A percentile compares a stretch with the other conserved stretches of the same genome.
Evolutionary conservation across 2,797 vertebrate genomes (phyloP).

Genomic region (Chaunax sp.): DNA sequence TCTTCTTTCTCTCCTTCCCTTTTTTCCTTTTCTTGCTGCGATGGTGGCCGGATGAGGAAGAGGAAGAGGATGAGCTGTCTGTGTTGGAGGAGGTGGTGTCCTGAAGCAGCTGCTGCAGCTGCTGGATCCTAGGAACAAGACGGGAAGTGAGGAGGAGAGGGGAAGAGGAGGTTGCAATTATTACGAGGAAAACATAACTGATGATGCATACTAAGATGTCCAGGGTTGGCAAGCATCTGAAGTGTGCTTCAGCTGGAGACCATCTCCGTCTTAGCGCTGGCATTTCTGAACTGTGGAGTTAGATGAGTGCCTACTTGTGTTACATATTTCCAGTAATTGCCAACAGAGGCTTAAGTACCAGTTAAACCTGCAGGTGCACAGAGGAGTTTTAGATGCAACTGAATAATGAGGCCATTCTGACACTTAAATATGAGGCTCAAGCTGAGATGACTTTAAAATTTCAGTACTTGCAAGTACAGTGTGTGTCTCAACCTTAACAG

Average conservation of each 20-base stretch:
- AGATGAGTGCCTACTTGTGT: slow-evolving; percentile 4
- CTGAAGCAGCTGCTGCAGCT: slow-evolving; percentile 92
- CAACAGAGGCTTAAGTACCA: background rate
- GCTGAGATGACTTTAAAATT: background rate
- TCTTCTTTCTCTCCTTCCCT: slow-evolving; percentile 87
- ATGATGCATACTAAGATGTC: slow-evolving; percentile 18
- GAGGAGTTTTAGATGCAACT: slow-evolving; percentile 4
- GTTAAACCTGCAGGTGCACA: slow-evolving; percentile 21
- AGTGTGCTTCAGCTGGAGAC: slow-evolving; percentile 19
- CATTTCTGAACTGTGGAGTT: slow-evolving; percentile 9
- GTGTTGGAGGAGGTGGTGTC: slow-evolving; percentile 85
- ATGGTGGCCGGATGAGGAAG: slow-evolving; percentile 61
- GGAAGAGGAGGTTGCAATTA: slow-evolving; percentile 27
- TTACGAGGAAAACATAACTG: slow-evolving; percentile 5
- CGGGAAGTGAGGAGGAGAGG: slow-evolving; percentile 10
- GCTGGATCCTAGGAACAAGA: slow-evolving; percentile 88
- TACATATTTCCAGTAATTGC: slow-evolving; percentile 7
- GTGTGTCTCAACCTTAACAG: background rate
- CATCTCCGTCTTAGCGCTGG: background rate
- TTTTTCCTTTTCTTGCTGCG: slow-evolving; percentile 88
- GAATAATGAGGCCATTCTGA: slow-evolving; percentile 16
- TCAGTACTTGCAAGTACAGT: background rate
- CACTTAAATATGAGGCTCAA: background rate
- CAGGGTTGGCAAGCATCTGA: slow-evolving; percentile 11
- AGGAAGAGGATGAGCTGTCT: slow-evolving; percentile 83